Base-by-base conservation (phyloP, 2,113 vertebrate species). In the Corythornis cristatus region DNA sequence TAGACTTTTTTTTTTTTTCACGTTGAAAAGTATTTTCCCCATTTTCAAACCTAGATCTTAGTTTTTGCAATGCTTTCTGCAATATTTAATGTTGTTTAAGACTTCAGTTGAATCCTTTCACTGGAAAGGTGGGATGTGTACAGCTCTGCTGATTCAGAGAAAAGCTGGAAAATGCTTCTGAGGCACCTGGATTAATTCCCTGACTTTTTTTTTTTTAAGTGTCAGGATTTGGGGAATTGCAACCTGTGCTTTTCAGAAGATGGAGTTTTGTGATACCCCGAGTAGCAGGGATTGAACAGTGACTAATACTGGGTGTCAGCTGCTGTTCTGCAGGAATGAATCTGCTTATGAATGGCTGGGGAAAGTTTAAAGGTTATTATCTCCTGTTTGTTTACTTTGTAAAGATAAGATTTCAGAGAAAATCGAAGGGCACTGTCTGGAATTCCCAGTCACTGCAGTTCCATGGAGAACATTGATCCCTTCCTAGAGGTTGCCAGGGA, bases 351-450 rank as follows among this genome's bases (percentile, higher is more conserved):
- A 93, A 88, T 83, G 95, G 83, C 96, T 87, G 87, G 33, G 45
- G 93, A 94, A 86, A 86, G 93, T 94, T 89, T 96, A 97, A 98
- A 94, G 96, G 88, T 97, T 94, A 96, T 95, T 95, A 83, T 96
- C 93, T 92, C 5, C 4, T 96, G 90, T 94, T 89, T 96, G 92
- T 98, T 97, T 96, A 91, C 95, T 96, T 96, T 91, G 93, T 89
- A 72, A 95, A 97, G 97, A 97, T 97, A 97, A 97, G 90, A 96
- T 92, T 97, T 96, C 96, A 91, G 91, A 96, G 96, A 97, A 98
- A 97, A 96, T 86, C 74, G 89, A 97, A 94, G 54, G 58, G 73
- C 72, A 85, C 86, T 89, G 89, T 94, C 93, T 95, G 93, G 84
- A 91, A 89, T 96, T 96, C 95, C 92, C 93, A 88, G 46, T 96